phyloP scores from a whole-genome alignment of 1,140 invertebrate genomes.

The Arion vulgaris region DNA sequence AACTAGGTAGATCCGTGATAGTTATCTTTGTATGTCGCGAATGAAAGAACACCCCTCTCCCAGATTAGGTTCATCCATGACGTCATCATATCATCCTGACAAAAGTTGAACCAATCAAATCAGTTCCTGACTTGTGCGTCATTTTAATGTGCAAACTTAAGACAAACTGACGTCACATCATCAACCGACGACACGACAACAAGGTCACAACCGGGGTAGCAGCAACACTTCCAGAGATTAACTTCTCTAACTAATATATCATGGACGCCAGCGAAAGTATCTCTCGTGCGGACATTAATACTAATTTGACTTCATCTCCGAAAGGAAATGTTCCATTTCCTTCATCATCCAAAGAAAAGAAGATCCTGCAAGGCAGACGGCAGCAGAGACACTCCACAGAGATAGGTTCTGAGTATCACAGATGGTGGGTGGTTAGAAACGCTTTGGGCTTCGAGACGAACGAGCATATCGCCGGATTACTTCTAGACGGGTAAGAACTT shows the following conservation, averaged over 20 bases:
- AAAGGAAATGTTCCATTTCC: background rate
- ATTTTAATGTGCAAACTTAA: background rate
- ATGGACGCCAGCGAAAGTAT: background rate
- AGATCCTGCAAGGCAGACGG: conserved; percentile 17
- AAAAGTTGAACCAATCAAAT: too few relatives aligned
- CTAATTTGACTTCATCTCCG: background rate
- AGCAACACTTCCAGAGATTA: background rate
- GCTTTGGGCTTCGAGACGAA: conserved; percentile 30
- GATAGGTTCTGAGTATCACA: conserved; percentile 32
- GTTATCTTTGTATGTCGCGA: too few relatives aligned
- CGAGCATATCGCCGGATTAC: conserved; percentile 30
- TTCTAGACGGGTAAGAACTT: conserved; percentile 31
- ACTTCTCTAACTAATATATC: too few relatives aligned
- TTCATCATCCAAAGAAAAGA: conserved; percentile 18
- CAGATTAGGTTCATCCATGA: conserved; percentile 3
- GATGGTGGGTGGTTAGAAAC: conserved; percentile 31
- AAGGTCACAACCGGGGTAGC: background rate
- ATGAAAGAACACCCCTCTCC: background rate
- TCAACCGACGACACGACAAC: background rate
- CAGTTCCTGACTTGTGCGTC: background rate
- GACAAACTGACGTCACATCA: too few relatives aligned
- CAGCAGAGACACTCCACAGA: conserved; percentile 35
- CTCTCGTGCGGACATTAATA: background rate
- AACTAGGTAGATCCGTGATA: too few relatives aligned
- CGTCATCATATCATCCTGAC: background rate